Base-by-base conservation (phyloP, 1,140 invertebrate species). In the Kradibia gibbosae region DNA sequence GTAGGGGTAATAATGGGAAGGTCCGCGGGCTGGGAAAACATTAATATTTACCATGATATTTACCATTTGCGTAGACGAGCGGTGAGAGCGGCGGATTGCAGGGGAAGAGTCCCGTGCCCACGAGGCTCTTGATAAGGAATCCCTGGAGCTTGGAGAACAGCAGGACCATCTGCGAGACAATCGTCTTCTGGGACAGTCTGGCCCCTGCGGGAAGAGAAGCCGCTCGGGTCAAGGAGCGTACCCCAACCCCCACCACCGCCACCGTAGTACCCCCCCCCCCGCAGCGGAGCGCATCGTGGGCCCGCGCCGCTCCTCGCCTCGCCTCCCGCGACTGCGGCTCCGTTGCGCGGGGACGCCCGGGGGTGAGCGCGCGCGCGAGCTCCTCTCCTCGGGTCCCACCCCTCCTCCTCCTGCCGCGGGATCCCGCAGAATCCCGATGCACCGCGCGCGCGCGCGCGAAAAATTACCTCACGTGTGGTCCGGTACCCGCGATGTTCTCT, bases 1-100 rank as follows among this genome's bases (percentile, higher is more conserved):
- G 3, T 36, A n/a, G n/a, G n/a, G 50, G 10, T 57, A 48, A 36
- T 57, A 55, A 13, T 2, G 5, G 15, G 2, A 7, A 13, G 22
- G 31, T 17, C 11, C 45, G 20, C n/a, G 39, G 25, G 0, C 22
- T 20, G 50, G 50, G 50, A 84, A 82, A 80, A 79, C 62, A 78
- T 71, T 72, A 75, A n/a, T 25, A 25, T 25, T 13, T 57, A 57
- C 7, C 82, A 82, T 53, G 73, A 76, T 85, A 88, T 85, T 90
- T 88, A 91, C 90, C 88, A 81, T 88, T 90, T 72, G 90, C 88
- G 70, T 91, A 90, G 65, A 89, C 85, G 71, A 85, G 65, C 34
- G 90, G 90, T 3, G 88, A 88, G 74, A 91, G 86, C 20, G 90
- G 90, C 31, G 89, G 90, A 84, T 90, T 89, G 83, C 90, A 91